Evolutionary conservation across 2,113 vertebrate species (phyloP).

Genomic region (Eudyptes chrysolophus): DNA sequence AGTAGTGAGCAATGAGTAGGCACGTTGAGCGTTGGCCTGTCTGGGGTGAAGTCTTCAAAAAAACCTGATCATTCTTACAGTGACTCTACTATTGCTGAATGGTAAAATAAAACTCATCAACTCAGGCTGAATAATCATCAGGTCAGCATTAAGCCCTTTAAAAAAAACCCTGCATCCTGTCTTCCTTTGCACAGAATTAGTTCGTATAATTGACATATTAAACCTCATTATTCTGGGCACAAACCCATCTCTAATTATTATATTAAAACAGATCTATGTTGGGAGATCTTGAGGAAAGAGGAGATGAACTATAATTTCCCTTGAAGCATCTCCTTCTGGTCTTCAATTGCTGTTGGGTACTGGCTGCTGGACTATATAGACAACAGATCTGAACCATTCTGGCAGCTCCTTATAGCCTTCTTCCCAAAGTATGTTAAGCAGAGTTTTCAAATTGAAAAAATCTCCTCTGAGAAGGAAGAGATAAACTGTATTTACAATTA

Average conservation of each 20-base stretch:
- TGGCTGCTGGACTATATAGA: not conserved
- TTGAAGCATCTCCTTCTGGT: not conserved
- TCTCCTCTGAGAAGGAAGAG: not conserved
- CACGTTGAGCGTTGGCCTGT: not conserved
- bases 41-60: not conserved
- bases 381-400: not conserved
- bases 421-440: not conserved
- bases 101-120: not conserved
- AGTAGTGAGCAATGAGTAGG: not conserved
- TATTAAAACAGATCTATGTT: not conserved
- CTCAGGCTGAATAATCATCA: not conserved
- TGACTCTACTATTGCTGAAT: not conserved
- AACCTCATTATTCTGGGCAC: not conserved
- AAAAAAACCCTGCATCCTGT: not conserved
- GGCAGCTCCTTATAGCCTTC: not conserved
- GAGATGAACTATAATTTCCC: not conserved
- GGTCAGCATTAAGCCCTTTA: not conserved
- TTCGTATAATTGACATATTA: not conserved
- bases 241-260: not conserved
- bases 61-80: accelerated
- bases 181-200: not conserved
- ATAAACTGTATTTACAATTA: not conserved
- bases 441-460: not conserved
- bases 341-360: not conserved
- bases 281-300: not conserved